phyloP scores from a whole-genome alignment of 92 coral and sea anemone species.

The Blastomussa wellsi region DNA sequence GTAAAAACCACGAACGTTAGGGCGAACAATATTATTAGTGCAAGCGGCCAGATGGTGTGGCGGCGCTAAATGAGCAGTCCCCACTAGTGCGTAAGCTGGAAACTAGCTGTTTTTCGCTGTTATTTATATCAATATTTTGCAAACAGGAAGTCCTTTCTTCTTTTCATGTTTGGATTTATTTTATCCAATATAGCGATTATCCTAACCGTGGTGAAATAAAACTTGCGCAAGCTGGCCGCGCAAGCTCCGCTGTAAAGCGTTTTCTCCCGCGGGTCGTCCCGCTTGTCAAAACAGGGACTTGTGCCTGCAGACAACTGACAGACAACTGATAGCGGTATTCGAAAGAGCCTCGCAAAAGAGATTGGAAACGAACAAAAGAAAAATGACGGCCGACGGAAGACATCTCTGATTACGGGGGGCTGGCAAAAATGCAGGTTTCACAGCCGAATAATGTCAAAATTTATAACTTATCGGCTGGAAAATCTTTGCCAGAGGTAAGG shows the following conservation, averaged over 20 bases:
- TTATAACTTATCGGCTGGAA: constrained; percentile 95
- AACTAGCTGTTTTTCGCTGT: not conserved
- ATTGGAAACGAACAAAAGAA: constrained; percentile 22
- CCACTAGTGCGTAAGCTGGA: too few species aligned
- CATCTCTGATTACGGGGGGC: not conserved
- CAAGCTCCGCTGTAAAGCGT: too few species aligned
- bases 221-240: too few species aligned
- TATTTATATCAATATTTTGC: too few species aligned
- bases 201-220: too few species aligned
- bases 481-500: constrained; percentile 93
- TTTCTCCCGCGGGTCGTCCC: not conserved
- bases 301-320: not conserved
- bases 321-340: not conserved
- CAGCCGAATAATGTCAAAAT: constrained; percentile 97
- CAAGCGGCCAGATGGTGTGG: too few species aligned
- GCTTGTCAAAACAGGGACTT: not conserved
- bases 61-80: too few species aligned
- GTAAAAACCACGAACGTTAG: too few species aligned
- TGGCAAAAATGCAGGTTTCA: constrained; percentile 87
- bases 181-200: too few species aligned
- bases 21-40: too few species aligned
- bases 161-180: too few species aligned
- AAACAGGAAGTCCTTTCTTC: not conserved
- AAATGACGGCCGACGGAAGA: constrained; percentile 29
- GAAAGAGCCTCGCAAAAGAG: not conserved